phyloP scores from a whole-genome alignment of 2,113 vertebrate genomes.

The Heterocephalus glaber region DNA sequence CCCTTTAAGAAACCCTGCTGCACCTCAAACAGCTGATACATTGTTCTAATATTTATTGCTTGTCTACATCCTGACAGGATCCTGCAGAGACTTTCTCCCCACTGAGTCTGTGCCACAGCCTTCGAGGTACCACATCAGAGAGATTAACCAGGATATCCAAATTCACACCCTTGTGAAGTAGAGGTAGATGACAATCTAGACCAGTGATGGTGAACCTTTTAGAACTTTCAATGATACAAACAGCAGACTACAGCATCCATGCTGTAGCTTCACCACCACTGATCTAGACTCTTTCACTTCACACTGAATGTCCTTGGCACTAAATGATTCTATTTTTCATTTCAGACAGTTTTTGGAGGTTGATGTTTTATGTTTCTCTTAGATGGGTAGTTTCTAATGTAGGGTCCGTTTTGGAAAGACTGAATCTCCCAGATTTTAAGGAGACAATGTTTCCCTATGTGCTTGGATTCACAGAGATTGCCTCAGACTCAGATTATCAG shows the following conservation, averaged over 20 bases:
- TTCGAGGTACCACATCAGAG: background rate
- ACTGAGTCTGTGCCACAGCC: background rate
- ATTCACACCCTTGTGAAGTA: background rate
- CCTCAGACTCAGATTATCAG: background rate
- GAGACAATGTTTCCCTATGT: background rate
- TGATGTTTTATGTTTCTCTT: background rate
- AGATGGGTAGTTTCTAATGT: background rate
- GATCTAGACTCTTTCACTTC: background rate
- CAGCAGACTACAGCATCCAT: background rate
- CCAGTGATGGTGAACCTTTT: background rate
- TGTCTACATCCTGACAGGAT: background rate
- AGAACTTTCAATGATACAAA: background rate
- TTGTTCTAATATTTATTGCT: no score
- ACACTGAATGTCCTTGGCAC: background rate
- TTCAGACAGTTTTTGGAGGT: background rate
- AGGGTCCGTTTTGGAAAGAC: background rate
- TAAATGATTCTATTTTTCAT: background rate
- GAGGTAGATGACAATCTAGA: background rate
- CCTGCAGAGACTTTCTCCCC: rapidly evolving
- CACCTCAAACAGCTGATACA: background rate
- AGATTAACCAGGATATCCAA: background rate
- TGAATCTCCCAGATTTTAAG: background rate
- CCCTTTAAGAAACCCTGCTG: background rate
- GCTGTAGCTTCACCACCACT: background rate
- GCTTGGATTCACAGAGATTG: background rate